Evolutionary conservation across 2,888 invertebrate genomes (phyloP), one percentile per base, ranked within the genome.

Genomic region (Thereva nobilitata): DNA sequence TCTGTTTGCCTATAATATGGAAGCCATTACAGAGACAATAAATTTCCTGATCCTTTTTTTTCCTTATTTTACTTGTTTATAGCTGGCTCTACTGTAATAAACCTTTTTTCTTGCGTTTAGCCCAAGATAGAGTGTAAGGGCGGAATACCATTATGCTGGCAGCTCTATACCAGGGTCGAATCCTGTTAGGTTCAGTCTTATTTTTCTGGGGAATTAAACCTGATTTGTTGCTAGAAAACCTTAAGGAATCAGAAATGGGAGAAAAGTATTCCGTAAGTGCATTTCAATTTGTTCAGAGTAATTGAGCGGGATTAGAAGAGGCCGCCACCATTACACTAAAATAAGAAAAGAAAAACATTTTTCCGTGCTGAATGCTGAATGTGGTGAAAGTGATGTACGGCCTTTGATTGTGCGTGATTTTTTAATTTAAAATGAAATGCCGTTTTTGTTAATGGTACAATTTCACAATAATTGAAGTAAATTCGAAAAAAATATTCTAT

Each of bases 21-120:
- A 50, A 63, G 42, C 63, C 63, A 63, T 63, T 63, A 63, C 63
- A 63, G 52, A 63, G 63, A 63, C 63, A 63, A 63, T 63, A 63
- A 63, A 63, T 63, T 63, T 63, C 42, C 63, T 38, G 41, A 63
- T 63, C 63, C 63, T 34, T 56, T 57, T 63, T 63, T 63, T 40
- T 52, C 34, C 42, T 63, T 63, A 50, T 50, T 63, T 50, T 52
- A 50, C 63, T 63, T 52, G 63, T 59, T 59, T 59, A 59, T 59
- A 47, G 59, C 59, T 38, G 12, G 23, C 23, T 23, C 23, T 49
- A 47, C 38, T 59, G 59, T 59, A 59, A 59, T 59, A 59, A 59
- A 59, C 59, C 59, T 59, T 41, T 23, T 59, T 59, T 47, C 59
- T 59, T 59, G 59, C 59, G 59, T 59, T 45, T 40, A 23, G 37